Conservation (phyloP, 2,888 invertebrate species). For the Amblyjoppa proteus region DNA sequence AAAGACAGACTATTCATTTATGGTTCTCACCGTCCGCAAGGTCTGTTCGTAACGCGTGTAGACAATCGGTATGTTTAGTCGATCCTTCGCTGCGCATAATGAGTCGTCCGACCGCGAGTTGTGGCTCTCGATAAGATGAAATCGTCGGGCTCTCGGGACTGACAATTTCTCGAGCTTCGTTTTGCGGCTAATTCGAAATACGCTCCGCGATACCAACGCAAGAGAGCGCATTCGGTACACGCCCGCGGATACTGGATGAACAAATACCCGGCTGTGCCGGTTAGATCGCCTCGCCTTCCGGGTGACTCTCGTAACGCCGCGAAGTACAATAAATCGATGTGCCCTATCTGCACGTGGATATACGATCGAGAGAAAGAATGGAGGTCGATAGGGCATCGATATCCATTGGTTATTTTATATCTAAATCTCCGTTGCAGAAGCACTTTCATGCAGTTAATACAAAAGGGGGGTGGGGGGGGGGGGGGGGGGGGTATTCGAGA, state of each 20-base stretch:
- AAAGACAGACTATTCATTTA: too few relatives aligned
- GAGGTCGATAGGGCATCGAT: conserved; percentile 67
- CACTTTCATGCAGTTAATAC: conserved; percentile 51
- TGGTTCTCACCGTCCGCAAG: too few relatives aligned
- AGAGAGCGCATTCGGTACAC: conserved; percentile 36
- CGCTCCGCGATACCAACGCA: conserved; percentile 23
- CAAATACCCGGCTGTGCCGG: conserved; percentile 66
- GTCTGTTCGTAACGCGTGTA: too few relatives aligned
- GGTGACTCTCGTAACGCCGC: conserved; percentile 71
- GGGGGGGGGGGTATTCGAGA: not conserved
- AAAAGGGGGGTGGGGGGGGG: not conserved
- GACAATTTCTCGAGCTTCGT: not conserved
- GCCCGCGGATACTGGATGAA: conserved; percentile 53
- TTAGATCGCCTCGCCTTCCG: conserved; percentile 71
- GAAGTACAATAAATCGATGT: conserved; percentile 72
- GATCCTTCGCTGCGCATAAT: too few relatives aligned
- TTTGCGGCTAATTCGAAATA: conserved; percentile 49
- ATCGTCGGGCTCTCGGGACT: not conserved
- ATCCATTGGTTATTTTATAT: conserved; percentile 55
- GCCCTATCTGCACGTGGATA: conserved; percentile 32
- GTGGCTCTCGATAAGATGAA: too few relatives aligned
- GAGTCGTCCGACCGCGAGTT: too few relatives aligned
- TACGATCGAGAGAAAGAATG: conserved; percentile 40
- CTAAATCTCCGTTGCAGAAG: conserved; percentile 40
- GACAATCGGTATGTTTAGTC: too few relatives aligned